Base-by-base conservation (phyloP, 1,140 invertebrate species). In the Thalassaphorura encarpata region DNA sequence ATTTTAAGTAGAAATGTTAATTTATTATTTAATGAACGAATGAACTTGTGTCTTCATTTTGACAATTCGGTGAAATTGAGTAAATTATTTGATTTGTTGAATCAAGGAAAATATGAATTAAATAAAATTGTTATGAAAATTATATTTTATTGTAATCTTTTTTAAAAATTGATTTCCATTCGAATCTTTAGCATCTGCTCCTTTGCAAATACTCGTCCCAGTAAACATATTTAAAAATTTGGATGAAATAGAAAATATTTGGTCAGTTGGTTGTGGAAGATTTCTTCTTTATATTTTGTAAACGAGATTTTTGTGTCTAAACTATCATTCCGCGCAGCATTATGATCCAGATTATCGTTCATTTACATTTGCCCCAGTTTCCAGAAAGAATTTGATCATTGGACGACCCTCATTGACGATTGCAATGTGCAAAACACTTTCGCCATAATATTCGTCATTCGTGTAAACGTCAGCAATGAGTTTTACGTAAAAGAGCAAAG, bases 291-390 rank as follows among this genome's bases (percentile, higher is more conserved):
- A n/a, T n/a, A n/a, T n/a, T n/a, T n/a, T n/a, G n/a, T n/a, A n/a
- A n/a, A n/a, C n/a, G n/a, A n/a, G n/a, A n/a, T n/a, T n/a, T n/a
- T n/a, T n/a, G n/a, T n/a, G n/a, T n/a, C n/a, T n/a, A n/a, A n/a
- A n/a, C n/a, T n/a, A n/a, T n/a, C n/a, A n/a, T n/a, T 85, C 87
- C 85, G 98, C 97, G 67, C 98, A 98, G 66, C 87, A n/a, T n/a
- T n/a, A n/a, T n/a, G 88, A 92, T 0, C 95, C 95, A 62, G 84
- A 87, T 66, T 89, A 94, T 26, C 93, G 73, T 70, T 94, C 88
- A 64, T 95, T 83, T 33, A 89, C 83, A 69, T 97, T 83, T 0
- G 88, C 89, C 3, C 91, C 90, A 52, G 87, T 83, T 67, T 97
- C 89, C 31, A 99, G 71, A 5, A 98, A 74, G 71, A 87, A 97